Conservation (phyloP, 2,113 vertebrate species). For the Phainopepla nitens region DNA sequence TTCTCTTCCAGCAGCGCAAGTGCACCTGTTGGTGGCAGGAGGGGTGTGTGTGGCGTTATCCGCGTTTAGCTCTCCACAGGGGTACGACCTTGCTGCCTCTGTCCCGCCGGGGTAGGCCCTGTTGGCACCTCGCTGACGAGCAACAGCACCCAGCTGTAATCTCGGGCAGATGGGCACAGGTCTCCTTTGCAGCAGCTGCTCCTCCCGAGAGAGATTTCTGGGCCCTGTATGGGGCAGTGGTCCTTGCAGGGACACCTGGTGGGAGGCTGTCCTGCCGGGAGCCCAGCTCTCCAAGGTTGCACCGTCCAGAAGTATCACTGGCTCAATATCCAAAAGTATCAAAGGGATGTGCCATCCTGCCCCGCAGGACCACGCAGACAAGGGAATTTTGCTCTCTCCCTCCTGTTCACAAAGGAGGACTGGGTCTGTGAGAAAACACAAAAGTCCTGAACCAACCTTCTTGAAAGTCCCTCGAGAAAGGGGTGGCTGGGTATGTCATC, state of each 20-base stretch:
- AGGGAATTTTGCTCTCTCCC: background rate
- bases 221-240: accelerated
- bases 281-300: accelerated
- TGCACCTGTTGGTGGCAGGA: background rate
- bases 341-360: accelerated
- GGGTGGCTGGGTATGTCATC: background rate
- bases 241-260: no score
- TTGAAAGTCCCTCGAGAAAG: background rate
- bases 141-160: background rate
- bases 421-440: accelerated
- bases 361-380: no score
- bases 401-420: background rate
- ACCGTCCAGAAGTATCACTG: accelerated
- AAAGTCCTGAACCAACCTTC: background rate
- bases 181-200: background rate
- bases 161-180: no score
- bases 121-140: background rate
- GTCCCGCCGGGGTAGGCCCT: no score
- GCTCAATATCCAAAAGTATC: background rate
- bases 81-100: background rate
- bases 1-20: background rate
- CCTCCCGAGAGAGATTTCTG: background rate
- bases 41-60: background rate
- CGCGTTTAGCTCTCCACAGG: background rate
- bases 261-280: background rate